A percentile compares a stretch with the other conserved stretches of the same genome.
These are phyloP conservation scores for Oryzias woworae DNA, from an alignment of 2,113 vertebrate species.

Conservation along the genomic window DNA sequence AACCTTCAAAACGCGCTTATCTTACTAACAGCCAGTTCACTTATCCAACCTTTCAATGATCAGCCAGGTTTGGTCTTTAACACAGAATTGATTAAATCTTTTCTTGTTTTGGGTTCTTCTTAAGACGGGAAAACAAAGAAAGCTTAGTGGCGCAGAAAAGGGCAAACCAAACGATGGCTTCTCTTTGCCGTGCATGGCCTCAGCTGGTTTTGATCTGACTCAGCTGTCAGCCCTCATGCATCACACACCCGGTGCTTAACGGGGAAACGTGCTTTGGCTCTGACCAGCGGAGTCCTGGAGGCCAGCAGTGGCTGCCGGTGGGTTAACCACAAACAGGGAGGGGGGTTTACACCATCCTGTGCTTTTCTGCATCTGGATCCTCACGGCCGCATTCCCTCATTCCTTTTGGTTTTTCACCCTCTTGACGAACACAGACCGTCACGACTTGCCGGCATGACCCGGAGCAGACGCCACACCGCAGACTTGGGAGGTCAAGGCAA, in stretches of 20 bases:
- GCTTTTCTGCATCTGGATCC: slow-evolving; percentile 52
- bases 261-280: slow-evolving; percentile 75
- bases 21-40: slow-evolving; percentile 12
- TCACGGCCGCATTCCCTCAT: slow-evolving; percentile 57
- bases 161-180: slow-evolving; percentile 74
- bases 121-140: slow-evolving; percentile 29
- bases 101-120: too few relatives aligned
- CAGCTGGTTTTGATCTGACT: slow-evolving; percentile 76
- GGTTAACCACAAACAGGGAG: slow-evolving; percentile 52
- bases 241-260: slow-evolving; percentile 59
- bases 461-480: slow-evolving; percentile 55
- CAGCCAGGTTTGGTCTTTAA: slow-evolving; percentile 39
- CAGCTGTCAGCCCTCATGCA: slow-evolving; percentile 77
- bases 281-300: slow-evolving; percentile 52
- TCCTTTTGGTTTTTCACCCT: slow-evolving; percentile 57
- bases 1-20: slow-evolving; percentile 54
- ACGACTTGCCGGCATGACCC: slow-evolving; percentile 62
- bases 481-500: slow-evolving; percentile 59
- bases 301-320: slow-evolving; percentile 50
- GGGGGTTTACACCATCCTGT: slow-evolving; percentile 51
- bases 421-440: slow-evolving; percentile 44
- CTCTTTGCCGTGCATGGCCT: slow-evolving; percentile 66
- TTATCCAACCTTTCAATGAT: too few relatives aligned
- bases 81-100: slow-evolving; percentile 3
- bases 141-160: slow-evolving; percentile 62